Base-by-base conservation (phyloP, 1,140 invertebrate genomes). In the Spodoptera litura region DNA sequence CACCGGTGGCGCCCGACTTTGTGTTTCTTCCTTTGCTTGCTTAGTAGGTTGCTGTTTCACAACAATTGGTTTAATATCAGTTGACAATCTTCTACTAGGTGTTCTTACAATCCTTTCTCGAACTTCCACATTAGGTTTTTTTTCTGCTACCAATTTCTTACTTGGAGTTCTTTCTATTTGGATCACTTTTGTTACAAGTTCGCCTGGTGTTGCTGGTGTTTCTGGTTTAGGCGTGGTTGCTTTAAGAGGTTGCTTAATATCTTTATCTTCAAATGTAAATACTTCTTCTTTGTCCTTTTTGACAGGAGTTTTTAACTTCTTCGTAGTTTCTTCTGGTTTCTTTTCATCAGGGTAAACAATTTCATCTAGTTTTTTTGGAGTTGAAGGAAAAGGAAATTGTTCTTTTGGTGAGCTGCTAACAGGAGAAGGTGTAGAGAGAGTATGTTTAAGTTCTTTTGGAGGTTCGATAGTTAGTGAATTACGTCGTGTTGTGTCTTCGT, bases 161-260 rank as follows among this genome's bases (percentile, higher is more conserved):
- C 93, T 94, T 6, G 93, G 92, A 2, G 90, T 90, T 81, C 92
- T 85, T 89, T 94, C 93, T 72, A 94, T 85, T 86, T 93, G 88
- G 76, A 93, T 90, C 62, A 93, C 90, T 88, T 92, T 93, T 55
- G 92, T 93, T 27, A 93, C 89, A 8, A 93, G 62, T 83, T 93
- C 91, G 51, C 90, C 87, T 44, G 89, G 75, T 15, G 81, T 31
- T 53, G 79, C 68, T n/a, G 86, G 78, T 62, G 85, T 44, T 78
- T 87, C 85, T 8, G 83, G 64, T 62, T 81, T 80, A 44, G 78
- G 79, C 80, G 77, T 74, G 35, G 78, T 61, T 12, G 79, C 55
- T 76, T 87, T 87, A 13, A 61, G 51, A 68, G 4, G 55, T 81
- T 66, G 66, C 72, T 88, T 90, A 31, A 73, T 77, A 53, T 91